phyloP scores from a whole-genome alignment of 2,113 vertebrate genomes.

The Marcusenius ussheri region DNA sequence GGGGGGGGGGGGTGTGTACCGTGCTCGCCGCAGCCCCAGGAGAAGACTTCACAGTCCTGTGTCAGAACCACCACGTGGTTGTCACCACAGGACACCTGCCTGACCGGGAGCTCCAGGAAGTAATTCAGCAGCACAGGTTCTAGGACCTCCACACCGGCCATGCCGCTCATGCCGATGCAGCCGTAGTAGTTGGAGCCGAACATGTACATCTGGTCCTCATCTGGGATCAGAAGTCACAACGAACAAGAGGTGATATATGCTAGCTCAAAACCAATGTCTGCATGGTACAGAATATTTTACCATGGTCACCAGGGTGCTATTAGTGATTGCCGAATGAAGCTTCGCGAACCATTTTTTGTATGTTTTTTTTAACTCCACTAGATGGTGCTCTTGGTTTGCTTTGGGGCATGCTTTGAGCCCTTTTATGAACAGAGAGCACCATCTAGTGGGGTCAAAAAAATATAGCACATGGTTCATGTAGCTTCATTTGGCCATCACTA shows the following conservation, averaged over 20 bases:
- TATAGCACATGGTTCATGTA: background rate
- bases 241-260: background rate
- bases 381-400: background rate
- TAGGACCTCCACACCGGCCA: slow-evolving; percentile 71
- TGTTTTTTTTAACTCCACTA: background rate
- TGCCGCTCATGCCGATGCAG: slow-evolving; percentile 81
- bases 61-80: slow-evolving; percentile 90
- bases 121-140: slow-evolving; percentile 84
- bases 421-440: background rate
- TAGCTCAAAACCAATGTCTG: background rate
- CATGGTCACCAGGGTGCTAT: background rate
- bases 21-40: slow-evolving; percentile 94
- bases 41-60: slow-evolving; percentile 76
- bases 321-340: background rate
- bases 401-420: too few species aligned
- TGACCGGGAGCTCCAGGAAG: slow-evolving; percentile 77
- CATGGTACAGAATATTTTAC: background rate
- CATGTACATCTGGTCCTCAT: slow-evolving; percentile 93
- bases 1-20: slow-evolving; percentile 42
- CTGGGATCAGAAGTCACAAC: slow-evolving; percentile 46
- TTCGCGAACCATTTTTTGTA: too few species aligned
- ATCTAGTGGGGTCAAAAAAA: background rate
- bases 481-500: background rate
- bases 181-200: slow-evolving; percentile 97
- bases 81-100: slow-evolving; percentile 91